Conservation (phyloP, 2,113 vertebrate genomes). For the Paralichthys olivaceus region DNA sequence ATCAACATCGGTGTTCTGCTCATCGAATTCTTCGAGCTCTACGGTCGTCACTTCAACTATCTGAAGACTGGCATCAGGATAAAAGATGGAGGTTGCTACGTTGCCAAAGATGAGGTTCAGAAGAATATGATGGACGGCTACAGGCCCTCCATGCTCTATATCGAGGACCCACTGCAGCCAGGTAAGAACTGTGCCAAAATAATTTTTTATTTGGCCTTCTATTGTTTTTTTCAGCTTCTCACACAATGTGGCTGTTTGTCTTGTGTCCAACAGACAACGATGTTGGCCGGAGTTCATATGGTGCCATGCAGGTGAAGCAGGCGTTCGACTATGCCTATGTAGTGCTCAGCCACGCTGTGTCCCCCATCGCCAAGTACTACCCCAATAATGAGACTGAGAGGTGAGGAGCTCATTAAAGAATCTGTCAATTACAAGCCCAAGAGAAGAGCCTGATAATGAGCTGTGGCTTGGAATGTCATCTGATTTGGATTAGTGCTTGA, state of each 20-base stretch:
- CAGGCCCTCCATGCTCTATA: slow-evolving; percentile 97
- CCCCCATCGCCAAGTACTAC: slow-evolving; percentile 94
- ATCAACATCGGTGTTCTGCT: slow-evolving; percentile 97
- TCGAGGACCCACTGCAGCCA: slow-evolving; percentile 96
- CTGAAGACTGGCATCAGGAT: slow-evolving; percentile 99
- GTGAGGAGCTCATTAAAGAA: slow-evolving; percentile 75
- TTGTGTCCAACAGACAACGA: slow-evolving; percentile 87
- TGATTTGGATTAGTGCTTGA: background rate
- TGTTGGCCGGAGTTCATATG: slow-evolving; percentile 98
- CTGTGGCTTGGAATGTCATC: background rate
- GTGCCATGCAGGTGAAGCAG: slow-evolving; percentile 99
- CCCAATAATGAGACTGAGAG: slow-evolving; percentile 96
- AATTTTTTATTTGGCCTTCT: background rate
- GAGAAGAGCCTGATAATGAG: background rate
- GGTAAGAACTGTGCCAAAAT: slow-evolving; percentile 75
- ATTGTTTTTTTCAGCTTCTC: background rate
- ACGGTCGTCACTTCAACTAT: slow-evolving; percentile 98
- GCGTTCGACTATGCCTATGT: slow-evolving; percentile 98
- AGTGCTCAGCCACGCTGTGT: slow-evolving; percentile 94
- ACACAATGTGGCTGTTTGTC: background rate
- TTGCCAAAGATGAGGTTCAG: slow-evolving; percentile 98
- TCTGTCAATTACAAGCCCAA: background rate
- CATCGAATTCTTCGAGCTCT: slow-evolving; percentile 99
- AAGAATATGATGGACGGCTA: slow-evolving; percentile 97
- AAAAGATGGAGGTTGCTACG: slow-evolving; percentile 96